Evolutionary conservation across 2,113 vertebrate genomes (phyloP).

Genomic region (Malurus alboscapulatus): DNA sequence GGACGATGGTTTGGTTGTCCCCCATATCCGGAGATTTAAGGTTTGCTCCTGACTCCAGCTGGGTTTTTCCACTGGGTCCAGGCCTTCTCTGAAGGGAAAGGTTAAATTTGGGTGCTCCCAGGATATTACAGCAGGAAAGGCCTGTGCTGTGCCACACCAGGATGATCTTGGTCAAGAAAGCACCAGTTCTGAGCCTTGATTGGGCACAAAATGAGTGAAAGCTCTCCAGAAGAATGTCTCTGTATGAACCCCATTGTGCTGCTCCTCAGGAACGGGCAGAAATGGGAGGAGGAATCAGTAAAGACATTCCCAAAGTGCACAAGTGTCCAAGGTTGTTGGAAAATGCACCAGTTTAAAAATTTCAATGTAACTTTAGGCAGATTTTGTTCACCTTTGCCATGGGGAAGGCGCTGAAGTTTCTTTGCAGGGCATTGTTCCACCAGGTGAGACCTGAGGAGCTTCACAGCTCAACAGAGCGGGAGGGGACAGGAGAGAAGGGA

Average conservation of each 20-base stretch:
- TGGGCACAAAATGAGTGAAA: neutral
- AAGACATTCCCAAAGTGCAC: neutral
- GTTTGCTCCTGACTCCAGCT: neutral
- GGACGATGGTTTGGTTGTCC: neutral
- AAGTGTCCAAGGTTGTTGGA: neutral
- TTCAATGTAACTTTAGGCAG: too few relatives aligned
- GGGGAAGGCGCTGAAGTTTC: too few relatives aligned
- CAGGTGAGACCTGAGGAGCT: too few relatives aligned
- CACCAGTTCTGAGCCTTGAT: neutral
- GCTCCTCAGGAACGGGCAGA: neutral
- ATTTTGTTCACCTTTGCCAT: too few relatives aligned
- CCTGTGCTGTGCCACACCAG: neutral
- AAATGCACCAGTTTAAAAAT: too few relatives aligned
- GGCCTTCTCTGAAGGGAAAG: neutral
- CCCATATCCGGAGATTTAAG: neutral
- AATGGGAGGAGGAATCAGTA: neutral
- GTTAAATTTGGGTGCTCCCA: accelerated
- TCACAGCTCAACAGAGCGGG: too few relatives aligned
- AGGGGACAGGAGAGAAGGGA: too few relatives aligned
- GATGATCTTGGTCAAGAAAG: neutral
- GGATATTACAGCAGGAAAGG: neutral
- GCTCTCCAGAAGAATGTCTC: neutral
- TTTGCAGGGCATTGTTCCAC: too few relatives aligned
- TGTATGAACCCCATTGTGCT: neutral
- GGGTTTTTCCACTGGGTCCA: neutral